These are phyloP conservation scores for Prionailurus bengalensis DNA, from an alignment of 2,113 vertebrate species.

Conservation along the genomic window DNA sequence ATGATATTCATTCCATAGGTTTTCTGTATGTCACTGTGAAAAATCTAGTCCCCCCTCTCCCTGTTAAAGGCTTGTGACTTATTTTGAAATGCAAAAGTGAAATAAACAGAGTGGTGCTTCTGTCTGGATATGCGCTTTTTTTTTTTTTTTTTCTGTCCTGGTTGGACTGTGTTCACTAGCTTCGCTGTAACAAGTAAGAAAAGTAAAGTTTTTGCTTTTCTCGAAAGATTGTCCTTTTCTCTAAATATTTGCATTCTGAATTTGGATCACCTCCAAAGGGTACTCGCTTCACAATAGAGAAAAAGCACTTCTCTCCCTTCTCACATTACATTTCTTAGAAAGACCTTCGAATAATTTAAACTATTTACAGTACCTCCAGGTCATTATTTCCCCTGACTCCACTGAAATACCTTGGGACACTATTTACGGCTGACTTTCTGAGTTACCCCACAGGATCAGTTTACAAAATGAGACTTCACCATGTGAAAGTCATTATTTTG, in stretches of 20 bases:
- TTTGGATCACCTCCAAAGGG: constrained; percentile 81
- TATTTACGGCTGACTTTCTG: constrained; percentile 85
- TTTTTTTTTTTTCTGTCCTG: constrained; percentile 34
- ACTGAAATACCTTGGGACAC: constrained; percentile 83
- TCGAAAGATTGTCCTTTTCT: constrained; percentile 79
- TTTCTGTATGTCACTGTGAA: constrained; percentile 61
- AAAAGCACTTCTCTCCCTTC: constrained; percentile 72
- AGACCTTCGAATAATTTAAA: constrained; percentile 87
- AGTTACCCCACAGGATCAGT: constrained; percentile 86
- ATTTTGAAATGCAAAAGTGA: constrained; percentile 69
- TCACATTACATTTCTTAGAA: constrained; percentile 85
- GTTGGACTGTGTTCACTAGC: constrained; percentile 48
- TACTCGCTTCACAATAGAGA: constrained; percentile 73
- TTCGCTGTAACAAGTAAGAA: constrained; percentile 80
- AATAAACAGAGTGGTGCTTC: constrained; percentile 63
- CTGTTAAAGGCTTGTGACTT: constrained; percentile 63
- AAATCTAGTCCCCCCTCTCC: constrained; percentile 62
- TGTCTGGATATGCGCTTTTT: background rate
- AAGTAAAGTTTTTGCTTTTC: constrained; percentile 79
- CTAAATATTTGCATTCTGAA: constrained; percentile 86
- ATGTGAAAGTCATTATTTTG: constrained; percentile 85
- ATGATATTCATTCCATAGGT: constrained; percentile 30
- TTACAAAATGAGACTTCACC: constrained; percentile 86
- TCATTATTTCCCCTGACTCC: constrained; percentile 85
- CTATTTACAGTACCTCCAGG: constrained; percentile 86